Conservation (phyloP, 2,888 invertebrate genomes). For the Mayetiola destructor region DNA sequence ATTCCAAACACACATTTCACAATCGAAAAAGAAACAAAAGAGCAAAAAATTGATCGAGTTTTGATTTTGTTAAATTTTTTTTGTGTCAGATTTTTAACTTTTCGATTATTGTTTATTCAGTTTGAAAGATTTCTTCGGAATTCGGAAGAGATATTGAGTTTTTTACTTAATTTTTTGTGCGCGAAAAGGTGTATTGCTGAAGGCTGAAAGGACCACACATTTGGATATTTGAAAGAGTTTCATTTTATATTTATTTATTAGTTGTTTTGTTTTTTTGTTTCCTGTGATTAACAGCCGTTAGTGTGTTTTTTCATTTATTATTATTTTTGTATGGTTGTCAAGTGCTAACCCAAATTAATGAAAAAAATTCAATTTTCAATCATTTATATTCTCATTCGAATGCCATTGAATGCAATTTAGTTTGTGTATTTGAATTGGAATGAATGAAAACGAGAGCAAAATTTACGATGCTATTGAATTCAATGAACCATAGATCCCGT, state of each 20-base stretch:
- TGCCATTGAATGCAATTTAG: too few relatives aligned
- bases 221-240: not conserved
- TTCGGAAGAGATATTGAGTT: not conserved
- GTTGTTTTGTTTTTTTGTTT: not conserved
- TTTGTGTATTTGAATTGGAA: not conserved
- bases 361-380: not conserved
- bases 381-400: not conserved
- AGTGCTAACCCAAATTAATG: not conserved
- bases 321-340: not conserved
- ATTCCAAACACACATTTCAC: too few relatives aligned
- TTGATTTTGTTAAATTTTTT: too few relatives aligned
- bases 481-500: slow-evolving; percentile 7
- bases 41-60: too few relatives aligned
- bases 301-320: not conserved
- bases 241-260: not conserved
- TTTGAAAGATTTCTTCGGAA: not conserved
- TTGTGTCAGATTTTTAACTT: too few relatives aligned
- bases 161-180: not conserved
- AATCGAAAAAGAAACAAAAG: not conserved
- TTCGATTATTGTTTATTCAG: not conserved
- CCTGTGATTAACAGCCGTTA: not conserved
- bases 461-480: not conserved
- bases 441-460: not conserved
- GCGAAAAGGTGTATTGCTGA: too few relatives aligned
- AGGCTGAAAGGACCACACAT: too few relatives aligned